Percentiles rank a stretch among this genome's conserved stretches.
These are phyloP conservation scores for Sebastes hopkinsi DNA, from an alignment of 2,797 vertebrate genomes.

Conservation along the genomic window DNA sequence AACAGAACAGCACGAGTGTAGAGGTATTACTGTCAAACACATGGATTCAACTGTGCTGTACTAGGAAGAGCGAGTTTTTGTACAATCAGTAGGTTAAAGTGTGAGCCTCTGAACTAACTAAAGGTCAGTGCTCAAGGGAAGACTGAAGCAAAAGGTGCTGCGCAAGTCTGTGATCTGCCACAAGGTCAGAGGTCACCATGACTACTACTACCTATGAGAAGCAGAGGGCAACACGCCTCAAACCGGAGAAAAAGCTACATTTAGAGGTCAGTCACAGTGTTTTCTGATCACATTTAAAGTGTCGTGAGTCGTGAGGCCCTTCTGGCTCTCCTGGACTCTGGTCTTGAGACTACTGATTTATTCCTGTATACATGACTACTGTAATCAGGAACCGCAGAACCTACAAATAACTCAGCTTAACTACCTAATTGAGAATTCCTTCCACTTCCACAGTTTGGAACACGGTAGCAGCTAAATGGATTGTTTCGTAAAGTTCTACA, in stretches of 20 bases:
- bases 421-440: background rate
- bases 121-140: background rate
- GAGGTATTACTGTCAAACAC: background rate
- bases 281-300: background rate
- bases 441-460: too few relatives aligned
- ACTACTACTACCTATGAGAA: background rate
- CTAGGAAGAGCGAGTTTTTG: slow-evolving; percentile 1
- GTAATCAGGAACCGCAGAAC: background rate
- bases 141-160: background rate
- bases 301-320: background rate
- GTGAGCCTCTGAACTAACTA: slow-evolving; percentile 26
- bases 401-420: background rate
- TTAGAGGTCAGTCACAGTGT: background rate
- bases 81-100: slow-evolving; percentile 5
- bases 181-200: slow-evolving; percentile 11
- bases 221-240: background rate
- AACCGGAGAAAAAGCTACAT: background rate
- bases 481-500: too few relatives aligned
- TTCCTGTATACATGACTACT: background rate
- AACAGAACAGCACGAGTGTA: background rate
- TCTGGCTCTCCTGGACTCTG: background rate
- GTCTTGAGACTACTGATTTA: background rate
- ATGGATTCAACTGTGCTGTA: background rate
- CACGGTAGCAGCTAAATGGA: too few relatives aligned
- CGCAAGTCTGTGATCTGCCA: slow-evolving; percentile 20